Evolutionary conservation across 2,113 vertebrate genomes (phyloP).

Genomic region (Vombatus ursinus): DNA sequence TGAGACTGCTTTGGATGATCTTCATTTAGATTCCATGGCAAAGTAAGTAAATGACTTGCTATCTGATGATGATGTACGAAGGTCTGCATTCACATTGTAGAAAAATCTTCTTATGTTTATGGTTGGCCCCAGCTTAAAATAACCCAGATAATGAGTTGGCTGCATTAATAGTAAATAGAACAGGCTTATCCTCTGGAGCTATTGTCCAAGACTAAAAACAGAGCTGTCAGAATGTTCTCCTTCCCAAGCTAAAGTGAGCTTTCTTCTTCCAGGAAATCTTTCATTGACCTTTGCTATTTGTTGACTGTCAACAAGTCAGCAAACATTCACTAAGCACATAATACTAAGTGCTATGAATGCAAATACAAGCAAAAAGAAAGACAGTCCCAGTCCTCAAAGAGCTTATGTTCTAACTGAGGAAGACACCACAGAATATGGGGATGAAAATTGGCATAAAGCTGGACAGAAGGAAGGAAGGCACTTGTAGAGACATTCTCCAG

Average conservation of each 20-base stretch:
- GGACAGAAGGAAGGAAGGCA: background rate
- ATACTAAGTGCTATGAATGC: background rate
- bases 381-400: background rate
- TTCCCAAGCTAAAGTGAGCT: background rate
- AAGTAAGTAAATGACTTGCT: slow-evolving; percentile 5
- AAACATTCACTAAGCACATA: no score
- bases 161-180: slow-evolving; percentile 41
- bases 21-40: background rate
- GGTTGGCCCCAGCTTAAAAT: slow-evolving; percentile 44
- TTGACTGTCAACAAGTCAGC: background rate
- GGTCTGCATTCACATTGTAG: slow-evolving; percentile 23
- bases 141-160: slow-evolving; percentile 28
- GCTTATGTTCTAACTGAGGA: background rate
- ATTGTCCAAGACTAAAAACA: slow-evolving; percentile 4
- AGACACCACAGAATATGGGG: background rate
- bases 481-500: background rate
- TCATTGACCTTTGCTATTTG: background rate
- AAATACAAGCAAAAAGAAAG: background rate
- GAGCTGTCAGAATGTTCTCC: slow-evolving; percentile 29
- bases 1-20: background rate
- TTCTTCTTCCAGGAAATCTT: background rate
- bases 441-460: background rate
- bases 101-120: slow-evolving; percentile 33
- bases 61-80: slow-evolving; percentile 18
- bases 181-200: slow-evolving; percentile 41